Conservation (phyloP, 2,888 invertebrate species). For the Melanargia galathea region DNA sequence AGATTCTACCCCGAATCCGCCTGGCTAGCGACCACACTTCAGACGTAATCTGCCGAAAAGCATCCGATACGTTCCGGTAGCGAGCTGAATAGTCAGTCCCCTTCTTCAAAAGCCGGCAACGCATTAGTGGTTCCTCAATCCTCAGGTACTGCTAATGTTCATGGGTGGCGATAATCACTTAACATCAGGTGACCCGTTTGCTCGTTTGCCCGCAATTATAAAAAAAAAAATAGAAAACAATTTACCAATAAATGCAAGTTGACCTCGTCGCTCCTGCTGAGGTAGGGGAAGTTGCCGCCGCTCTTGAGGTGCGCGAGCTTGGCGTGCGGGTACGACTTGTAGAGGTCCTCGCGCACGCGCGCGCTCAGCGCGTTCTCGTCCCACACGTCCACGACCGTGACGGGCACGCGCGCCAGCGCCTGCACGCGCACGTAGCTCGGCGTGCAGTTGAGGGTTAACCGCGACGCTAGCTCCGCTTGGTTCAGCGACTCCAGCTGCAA, state of each 20-base stretch:
- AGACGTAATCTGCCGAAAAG: no score
- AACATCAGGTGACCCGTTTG: no score
- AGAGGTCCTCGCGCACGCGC: slow-evolving; percentile 89
- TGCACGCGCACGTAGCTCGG: slow-evolving; percentile 90
- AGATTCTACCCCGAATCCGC: no score
- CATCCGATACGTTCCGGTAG: no score
- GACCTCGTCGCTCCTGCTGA: slow-evolving; percentile 93
- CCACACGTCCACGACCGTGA: slow-evolving; percentile 94
- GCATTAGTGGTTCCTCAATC: no score
- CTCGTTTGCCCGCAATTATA: no score
- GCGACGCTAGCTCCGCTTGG: slow-evolving; percentile 92
- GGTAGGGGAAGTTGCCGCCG: slow-evolving; percentile 95
- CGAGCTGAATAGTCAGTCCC: no score
- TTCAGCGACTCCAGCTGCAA: slow-evolving; percentile 90
- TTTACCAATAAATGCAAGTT: slow-evolving; percentile 92
- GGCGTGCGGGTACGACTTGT: slow-evolving; percentile 92
- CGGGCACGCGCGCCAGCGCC: slow-evolving; percentile 84
- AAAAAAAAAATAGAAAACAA: slow-evolving; percentile 22
- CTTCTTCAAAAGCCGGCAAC: no score
- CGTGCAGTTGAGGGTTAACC: slow-evolving; percentile 92
- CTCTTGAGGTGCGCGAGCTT: slow-evolving; percentile 93
- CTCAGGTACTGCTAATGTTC: no score
- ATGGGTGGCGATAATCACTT: no score
- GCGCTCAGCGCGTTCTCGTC: slow-evolving; percentile 92
- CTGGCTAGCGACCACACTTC: no score